Conservation (phyloP, 2,888 invertebrate genomes). For the Sphecodes monilicornis region DNA sequence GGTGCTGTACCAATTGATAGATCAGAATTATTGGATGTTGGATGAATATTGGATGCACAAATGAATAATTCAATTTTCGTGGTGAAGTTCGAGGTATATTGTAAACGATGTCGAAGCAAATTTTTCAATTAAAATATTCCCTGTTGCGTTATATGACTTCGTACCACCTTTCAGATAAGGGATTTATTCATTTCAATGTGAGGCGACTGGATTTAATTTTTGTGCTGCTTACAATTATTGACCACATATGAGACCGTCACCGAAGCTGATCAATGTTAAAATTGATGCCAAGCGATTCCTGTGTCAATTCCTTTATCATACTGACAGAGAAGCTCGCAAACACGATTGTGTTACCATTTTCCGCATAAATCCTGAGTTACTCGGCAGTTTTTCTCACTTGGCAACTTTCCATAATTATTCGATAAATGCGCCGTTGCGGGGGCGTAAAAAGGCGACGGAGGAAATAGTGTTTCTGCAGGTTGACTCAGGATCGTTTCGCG, state of each 20-base stretch:
- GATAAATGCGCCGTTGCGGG: neutral
- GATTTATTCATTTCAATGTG: neutral
- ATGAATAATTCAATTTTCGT: neutral
- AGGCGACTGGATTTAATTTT: neutral
- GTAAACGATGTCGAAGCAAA: neutral
- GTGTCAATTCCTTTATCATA: no score
- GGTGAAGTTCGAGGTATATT: neutral
- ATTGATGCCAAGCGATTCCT: neutral
- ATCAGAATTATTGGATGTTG: neutral
- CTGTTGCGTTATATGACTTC: neutral
- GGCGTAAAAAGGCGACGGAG: neutral
- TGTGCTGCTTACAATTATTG: neutral
- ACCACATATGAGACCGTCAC: no score
- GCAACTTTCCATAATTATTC: neutral
- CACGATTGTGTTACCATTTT: neutral
- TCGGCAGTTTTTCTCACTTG: neutral
- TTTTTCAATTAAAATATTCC: neutral
- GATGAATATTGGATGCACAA: neutral
- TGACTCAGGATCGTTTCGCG: neutral
- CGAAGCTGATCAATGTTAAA: neutral
- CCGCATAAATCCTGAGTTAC: neutral
- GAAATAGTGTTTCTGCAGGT: neutral
- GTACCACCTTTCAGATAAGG: neutral
- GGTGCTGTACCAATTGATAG: neutral
- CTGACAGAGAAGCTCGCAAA: no score